Evolutionary conservation across 2,888 invertebrate species (phyloP), one percentile per base, ranked within the genome.

Genomic region (Mamestra brassicae): DNA sequence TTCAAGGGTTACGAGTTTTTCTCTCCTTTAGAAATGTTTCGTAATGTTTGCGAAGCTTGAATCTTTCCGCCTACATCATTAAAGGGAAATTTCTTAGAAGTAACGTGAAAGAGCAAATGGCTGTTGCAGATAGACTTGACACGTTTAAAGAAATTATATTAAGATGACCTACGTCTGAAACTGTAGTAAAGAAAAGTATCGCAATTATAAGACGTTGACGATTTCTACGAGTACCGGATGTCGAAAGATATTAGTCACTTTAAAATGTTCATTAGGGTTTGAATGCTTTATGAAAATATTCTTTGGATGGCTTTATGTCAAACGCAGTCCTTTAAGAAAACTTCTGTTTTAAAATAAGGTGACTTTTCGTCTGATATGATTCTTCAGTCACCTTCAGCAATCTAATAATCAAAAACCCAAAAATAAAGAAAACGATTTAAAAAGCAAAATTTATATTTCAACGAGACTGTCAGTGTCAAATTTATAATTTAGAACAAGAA

Each of bases 401-500:
- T 47, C 47, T 11, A 13, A 47, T 47, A 4, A 13, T 13, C 47
- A 26, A 52, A 52, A 45, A n/a, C 0, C 42, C 10, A 42, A 62
- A 84, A 80, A 64, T 58, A 62, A 11, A 57, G 17, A 60, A 58
- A 80, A 61, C 36, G 61, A 73, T 79, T 69, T 55, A 58, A 74
- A 52, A 67, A 66, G 52, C 55, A 67, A 67, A 26, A 70, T 76
- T 81, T 60, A 69, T 36, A 54, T 69, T 36, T 85, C 71, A 85
- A 70, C 57, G 34, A 57, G 65, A 63, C 67, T 76, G 62, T 61
- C 60, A 45, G 50, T 85, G 75, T 79, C 75, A 80, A 74, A 70
- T 76, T 71, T 68, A 57, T 77, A 62, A 85, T 73, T 76, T 71
- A 68, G 60, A 76, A 73, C 34, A 58, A 66, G 66, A 71, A 60